Evolutionary conservation across 2,113 vertebrate genomes (phyloP).

Genomic region (Phylloscopus trochiloides): DNA sequence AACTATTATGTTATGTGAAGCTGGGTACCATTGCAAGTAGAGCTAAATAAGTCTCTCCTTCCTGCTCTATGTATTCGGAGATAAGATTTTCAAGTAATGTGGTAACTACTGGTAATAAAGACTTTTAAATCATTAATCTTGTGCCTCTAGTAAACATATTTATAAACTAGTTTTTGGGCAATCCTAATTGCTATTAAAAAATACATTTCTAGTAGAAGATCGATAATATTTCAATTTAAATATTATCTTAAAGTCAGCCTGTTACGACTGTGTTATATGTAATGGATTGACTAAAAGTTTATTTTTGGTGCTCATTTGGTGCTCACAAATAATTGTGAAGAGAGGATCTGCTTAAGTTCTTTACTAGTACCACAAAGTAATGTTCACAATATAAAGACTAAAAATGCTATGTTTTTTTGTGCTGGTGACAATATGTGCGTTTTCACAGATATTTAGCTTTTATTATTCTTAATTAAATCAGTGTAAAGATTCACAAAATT

Average conservation of each 20-base stretch:
- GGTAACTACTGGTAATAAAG: not conserved
- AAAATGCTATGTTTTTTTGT: not conserved
- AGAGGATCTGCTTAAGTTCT: not conserved
- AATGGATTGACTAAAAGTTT: not conserved
- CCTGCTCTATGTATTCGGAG: not conserved
- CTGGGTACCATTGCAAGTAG: not conserved
- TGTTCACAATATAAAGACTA: not conserved
- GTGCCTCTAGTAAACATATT: not conserved
- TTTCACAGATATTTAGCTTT: not conserved
- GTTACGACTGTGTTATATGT: not conserved
- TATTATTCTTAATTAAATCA: not conserved
- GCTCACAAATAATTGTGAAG: not conserved
- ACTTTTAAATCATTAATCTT: not conserved
- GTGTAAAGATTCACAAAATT: not conserved
- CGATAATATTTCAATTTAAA: not conserved
- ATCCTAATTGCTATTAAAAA: not conserved
- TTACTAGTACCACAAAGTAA: not conserved
- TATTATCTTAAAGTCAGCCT: not conserved
- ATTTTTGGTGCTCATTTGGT: not conserved
- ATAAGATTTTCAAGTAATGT: not conserved
- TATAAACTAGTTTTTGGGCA: not conserved
- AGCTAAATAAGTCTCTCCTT: not conserved
- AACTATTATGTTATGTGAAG: not conserved
- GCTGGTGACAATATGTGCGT: not conserved
- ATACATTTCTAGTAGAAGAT: not conserved